Base-by-base conservation (phyloP, 2,888 invertebrate genomes). In the Amiota communis region DNA sequence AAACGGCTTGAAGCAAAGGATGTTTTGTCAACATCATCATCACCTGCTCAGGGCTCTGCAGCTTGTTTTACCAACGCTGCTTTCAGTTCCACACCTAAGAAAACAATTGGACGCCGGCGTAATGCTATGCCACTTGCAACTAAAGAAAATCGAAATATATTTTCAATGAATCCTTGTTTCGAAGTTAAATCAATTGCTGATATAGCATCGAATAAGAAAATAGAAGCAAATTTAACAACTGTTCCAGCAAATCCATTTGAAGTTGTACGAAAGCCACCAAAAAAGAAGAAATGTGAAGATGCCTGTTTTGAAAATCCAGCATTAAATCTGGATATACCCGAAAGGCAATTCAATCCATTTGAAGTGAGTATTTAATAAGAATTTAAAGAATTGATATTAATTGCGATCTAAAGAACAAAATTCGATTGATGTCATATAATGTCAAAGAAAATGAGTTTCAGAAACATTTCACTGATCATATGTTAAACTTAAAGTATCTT, bases 251-350 rank as follows among this genome's bases (percentile, higher is more conserved):
- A 90, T 81, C 89, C 88, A 0, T 90, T 82, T 72, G 90, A 90
- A 76, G 88, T 90, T 2, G 76, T 85, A 48, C 86, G 90, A 4
- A 89, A 89, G 51, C 90, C 90, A 9, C 86, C 87, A 2, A 90
- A 89, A 74, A 90, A 89, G 72, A 90, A 89, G 75, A 88, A 87
- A 72, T 88, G 86, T 9, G 84, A 84, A 4, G 81, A 80, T 8
- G 86, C 83, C 17, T 90, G 90, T 72, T 90, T 90, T 65, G 88
- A 86, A 71, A 90, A 90, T 82, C 86, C 88, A 2, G 90, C 88
- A 10, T 78, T 90, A 2, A 90, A 90, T 81, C 79, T 90, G 4
- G 88, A 90, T 49, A 69, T 87, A 51, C 88, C 89, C 8, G 90
- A 90, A 71, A 89, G 87, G 49, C 81, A 86, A 71, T 87, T 90